phyloP scores from a whole-genome alignment of 92 coral and sea anemone genomes.

The Actinostola sp. region DNA sequence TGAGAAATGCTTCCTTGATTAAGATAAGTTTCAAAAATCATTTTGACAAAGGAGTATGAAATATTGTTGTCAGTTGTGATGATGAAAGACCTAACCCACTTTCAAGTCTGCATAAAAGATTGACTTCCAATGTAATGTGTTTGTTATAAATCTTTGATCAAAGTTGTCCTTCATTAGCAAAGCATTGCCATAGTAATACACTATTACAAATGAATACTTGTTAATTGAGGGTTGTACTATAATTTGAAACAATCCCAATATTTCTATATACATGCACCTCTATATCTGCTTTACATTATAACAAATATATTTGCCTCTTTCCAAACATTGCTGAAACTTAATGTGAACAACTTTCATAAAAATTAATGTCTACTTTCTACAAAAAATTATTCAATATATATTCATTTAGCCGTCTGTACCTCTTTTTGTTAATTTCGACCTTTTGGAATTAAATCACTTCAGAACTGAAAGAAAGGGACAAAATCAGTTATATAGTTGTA shows the following conservation, averaged over 20 bases:
- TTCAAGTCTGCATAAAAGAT: constrained; percentile 8
- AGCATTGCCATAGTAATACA: constrained; percentile 21
- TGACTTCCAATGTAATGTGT: constrained; percentile 20
- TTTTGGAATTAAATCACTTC: no score
- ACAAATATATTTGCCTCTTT: no score
- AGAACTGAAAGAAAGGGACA: no score
- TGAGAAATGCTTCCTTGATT: constrained; percentile 23
- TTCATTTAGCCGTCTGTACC: no score
- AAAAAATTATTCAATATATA: no score
- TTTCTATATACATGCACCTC: no score
- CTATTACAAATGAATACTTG: constrained; percentile 14
- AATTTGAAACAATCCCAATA: not conserved
- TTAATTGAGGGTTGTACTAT: constrained; percentile 19
- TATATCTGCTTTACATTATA: no score
- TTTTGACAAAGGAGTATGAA: not conserved
- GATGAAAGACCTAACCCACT: not conserved
- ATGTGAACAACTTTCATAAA: no score
- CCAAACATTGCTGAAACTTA: no score
- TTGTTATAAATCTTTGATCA: constrained; percentile 36
- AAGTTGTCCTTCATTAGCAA: constrained; percentile 24
- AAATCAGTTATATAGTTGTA: no score
- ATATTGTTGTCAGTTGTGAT: not conserved
- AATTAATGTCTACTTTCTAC: no score
- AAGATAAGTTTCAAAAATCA: not conserved
- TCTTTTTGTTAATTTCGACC: no score